phyloP scores from a whole-genome alignment of 2,113 vertebrate species.

The Festucalex cinctus region DNA sequence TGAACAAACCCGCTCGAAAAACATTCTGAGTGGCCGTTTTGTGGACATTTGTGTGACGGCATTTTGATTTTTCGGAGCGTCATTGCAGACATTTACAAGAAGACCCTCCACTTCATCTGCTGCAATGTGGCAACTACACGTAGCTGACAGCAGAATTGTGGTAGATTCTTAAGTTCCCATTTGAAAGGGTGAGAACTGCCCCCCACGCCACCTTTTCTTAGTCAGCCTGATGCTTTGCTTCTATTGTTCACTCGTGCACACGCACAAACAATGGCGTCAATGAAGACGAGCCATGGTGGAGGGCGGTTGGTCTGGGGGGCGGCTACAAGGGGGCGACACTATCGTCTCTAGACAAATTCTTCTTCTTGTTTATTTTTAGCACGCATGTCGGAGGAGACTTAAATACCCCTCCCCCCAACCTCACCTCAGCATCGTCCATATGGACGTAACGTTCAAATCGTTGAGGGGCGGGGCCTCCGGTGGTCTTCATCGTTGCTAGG shows the following conservation, averaged over 20 bases:
- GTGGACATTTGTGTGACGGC: too few relatives aligned
- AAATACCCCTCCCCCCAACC: constrained; percentile 3
- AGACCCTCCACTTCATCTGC: background rate
- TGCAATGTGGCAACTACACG: background rate
- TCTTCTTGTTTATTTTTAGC: constrained; percentile 4
- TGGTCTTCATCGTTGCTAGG: constrained; percentile 45
- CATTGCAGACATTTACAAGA: too few relatives aligned
- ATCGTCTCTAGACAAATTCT: background rate
- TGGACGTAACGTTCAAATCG: background rate
- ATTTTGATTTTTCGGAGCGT: too few relatives aligned
- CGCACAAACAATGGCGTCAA: constrained; percentile 41
- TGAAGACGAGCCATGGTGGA: constrained; percentile 28
- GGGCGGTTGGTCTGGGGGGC: constrained; percentile 10
- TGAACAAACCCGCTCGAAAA: too few relatives aligned
- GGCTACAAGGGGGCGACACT: constrained; percentile 35
- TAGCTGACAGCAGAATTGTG: background rate
- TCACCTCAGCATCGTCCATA: constrained; percentile 2
- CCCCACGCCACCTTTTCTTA: background rate
- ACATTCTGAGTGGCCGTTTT: too few relatives aligned
- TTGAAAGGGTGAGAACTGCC: constrained; percentile 3
- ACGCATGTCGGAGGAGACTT: constrained; percentile 3
- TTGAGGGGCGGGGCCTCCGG: constrained; percentile 21
- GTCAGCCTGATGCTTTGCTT: constrained; percentile 38
- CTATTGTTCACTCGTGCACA: constrained; percentile 48
- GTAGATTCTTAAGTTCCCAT: background rate